A percentile compares a stretch with the other conserved stretches of the same genome.
phyloP scores from a whole-genome alignment of 2,113 vertebrate genomes.

The Falcunculus frontatus region DNA sequence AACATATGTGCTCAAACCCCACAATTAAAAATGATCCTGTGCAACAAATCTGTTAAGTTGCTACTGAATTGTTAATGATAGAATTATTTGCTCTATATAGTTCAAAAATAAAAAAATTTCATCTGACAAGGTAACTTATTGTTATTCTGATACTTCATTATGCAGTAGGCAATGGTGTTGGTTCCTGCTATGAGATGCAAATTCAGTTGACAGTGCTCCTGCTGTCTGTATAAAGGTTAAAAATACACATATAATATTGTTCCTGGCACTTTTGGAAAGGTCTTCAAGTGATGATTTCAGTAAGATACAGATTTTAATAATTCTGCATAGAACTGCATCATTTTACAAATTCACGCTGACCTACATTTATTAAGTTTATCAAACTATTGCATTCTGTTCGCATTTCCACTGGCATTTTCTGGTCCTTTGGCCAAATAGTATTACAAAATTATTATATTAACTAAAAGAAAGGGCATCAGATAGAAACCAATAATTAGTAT shows the following conservation, averaged over 20 bases:
- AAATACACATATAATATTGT: slow-evolving; percentile 37
- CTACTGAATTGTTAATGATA: neutral
- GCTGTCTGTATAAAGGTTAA: slow-evolving; percentile 59
- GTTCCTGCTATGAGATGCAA: slow-evolving; percentile 56
- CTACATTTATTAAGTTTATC: neutral
- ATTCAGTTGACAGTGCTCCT: slow-evolving; percentile 42
- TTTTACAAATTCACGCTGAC: slow-evolving; percentile 7
- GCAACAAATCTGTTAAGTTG: neutral
- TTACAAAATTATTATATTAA: neutral
- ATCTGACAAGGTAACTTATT: slow-evolving; percentile 55
- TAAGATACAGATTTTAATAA: slow-evolving; percentile 26
- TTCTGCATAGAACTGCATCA: neutral
- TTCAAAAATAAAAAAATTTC: neutral
- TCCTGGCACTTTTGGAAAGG: slow-evolving; percentile 37
- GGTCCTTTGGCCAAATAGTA: neutral
- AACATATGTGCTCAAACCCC: neutral
- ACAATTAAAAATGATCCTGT: neutral
- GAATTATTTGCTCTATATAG: neutral
- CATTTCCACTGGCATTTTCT: neutral
- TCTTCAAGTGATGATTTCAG: slow-evolving; percentile 35
- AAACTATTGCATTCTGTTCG: neutral
- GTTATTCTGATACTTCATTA: slow-evolving; percentile 55
- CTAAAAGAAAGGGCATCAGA: neutral
- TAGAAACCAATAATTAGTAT: neutral
- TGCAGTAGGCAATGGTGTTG: slow-evolving; percentile 5